These are phyloP conservation scores for Myripristis jacobus DNA, from an alignment of 2,797 vertebrate species.

Conservation along the genomic window DNA sequence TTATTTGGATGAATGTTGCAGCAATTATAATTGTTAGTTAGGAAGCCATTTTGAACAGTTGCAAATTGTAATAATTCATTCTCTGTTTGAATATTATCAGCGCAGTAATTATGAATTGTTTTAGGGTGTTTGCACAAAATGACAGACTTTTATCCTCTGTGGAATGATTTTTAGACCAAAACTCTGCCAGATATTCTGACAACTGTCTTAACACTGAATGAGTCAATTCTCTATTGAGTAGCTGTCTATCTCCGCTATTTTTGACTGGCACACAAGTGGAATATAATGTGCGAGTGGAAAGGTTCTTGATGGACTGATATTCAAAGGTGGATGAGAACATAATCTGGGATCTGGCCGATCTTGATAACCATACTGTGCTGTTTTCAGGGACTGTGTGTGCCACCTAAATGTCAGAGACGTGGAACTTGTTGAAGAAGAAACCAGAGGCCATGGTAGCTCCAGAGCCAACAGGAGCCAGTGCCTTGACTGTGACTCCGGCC, in stretches of 20 bases:
- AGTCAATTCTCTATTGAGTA: background rate
- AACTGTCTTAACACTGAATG: background rate
- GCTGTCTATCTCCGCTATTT: background rate
- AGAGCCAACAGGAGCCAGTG: conserved; percentile 78
- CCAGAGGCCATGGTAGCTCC: conserved; percentile 83
- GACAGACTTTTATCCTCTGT: background rate
- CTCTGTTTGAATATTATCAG: background rate
- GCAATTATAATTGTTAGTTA: background rate
- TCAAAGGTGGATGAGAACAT: background rate
- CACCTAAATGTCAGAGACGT: conserved; percentile 79
- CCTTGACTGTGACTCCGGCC: conserved; percentile 75
- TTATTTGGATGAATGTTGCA: background rate
- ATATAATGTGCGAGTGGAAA: background rate
- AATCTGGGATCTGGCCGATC: background rate
- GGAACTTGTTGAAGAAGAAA: conserved; percentile 82
- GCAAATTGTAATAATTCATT: background rate
- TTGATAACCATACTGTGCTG: background rate
- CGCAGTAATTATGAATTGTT: too few relatives aligned
- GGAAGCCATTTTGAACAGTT: background rate
- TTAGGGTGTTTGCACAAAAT: background rate
- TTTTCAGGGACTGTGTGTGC: conserved; percentile 73
- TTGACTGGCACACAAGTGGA: background rate
- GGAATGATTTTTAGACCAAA: background rate
- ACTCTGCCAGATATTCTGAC: background rate
- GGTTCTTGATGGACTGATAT: background rate